Evolutionary conservation across 2,888 invertebrate genomes (phyloP), one percentile per base, ranked within the genome.

Genomic region (Parnassius glacialis): DNA sequence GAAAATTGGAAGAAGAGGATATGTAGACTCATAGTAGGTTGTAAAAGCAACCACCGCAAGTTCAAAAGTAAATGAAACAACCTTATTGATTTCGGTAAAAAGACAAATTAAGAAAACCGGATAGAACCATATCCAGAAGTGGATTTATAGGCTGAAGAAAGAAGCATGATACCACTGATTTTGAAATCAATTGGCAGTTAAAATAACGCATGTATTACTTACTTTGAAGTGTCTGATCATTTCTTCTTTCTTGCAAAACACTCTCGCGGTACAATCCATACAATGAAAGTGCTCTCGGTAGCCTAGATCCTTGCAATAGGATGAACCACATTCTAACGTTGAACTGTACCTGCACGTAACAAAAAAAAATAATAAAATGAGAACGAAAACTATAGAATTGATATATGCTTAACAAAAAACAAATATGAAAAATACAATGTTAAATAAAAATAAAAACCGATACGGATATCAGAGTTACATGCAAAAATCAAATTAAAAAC

Each of bases 171-270:
- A 34, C 3, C 34, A 34, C 34, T 34, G 34, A 34, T 34, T 34
- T 7, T 34, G 7, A 34, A 34, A 34, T 34, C 7, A 34, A 34
- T 3, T 7, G 34, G 7, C 5, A 34, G 7, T 34, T 34, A 34
- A 34, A 34, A 7, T 5, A 13, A 52, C 2, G 25, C 25, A 20
- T 34, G 12, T 34, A 11, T 11, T 12, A 47, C 43, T 53, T 63
- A 92, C 92, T 84, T 92, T 99, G 81, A 98, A 97, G 86, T 99
- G 99, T 51, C 99, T 94, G 69, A 99, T 98, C 96, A 99, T 99
- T 83, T 99, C 99, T 84, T 99, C 99, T 81, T 99, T 98, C 89
- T 99, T 98, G 76, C 97, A 96, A 81, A 99, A 97, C n/a, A 98
- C 97, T 75, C 97, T 93, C 64, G 94, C 93, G 16, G 92, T 92